These are phyloP conservation scores for Psittacus erithacus DNA, from an alignment of 2,113 vertebrate genomes.

Conservation along the genomic window DNA sequence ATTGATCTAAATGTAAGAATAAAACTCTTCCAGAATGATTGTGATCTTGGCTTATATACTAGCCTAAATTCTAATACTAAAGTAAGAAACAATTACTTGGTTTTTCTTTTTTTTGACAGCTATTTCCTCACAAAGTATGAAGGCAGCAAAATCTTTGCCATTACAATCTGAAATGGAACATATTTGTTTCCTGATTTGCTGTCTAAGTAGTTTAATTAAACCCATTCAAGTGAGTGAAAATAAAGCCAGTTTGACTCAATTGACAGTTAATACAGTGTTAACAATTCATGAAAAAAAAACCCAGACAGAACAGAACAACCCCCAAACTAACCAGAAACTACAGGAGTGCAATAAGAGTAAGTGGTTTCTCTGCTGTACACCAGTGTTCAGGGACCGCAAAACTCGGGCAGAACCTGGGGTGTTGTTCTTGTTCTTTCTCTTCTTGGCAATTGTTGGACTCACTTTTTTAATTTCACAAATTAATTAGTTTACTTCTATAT, in stretches of 20 bases:
- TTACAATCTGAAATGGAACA: background rate
- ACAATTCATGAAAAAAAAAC: background rate
- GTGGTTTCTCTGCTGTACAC: background rate
- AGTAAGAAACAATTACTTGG: background rate
- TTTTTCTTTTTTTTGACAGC: background rate
- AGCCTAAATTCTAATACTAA: background rate
- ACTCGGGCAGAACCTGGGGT: background rate
- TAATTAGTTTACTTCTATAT: background rate
- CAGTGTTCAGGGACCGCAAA: background rate
- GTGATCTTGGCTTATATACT: background rate
- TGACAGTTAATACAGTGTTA: background rate
- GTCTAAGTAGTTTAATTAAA: slow-evolving; percentile 36
- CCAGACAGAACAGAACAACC: background rate
- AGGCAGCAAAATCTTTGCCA: background rate
- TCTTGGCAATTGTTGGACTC: background rate
- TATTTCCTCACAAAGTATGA: background rate
- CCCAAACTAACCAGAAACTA: background rate
- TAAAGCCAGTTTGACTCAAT: background rate
- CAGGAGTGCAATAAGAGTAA: background rate
- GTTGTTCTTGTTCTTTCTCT: background rate
- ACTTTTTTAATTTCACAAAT: background rate
- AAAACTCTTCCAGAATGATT: background rate
- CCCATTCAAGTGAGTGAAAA: background rate
- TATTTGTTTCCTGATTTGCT: slow-evolving; percentile 24
- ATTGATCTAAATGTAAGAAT: background rate